Evolutionary conservation across 2,113 vertebrate species (phyloP).

Genomic region (Willisornis vidua): DNA sequence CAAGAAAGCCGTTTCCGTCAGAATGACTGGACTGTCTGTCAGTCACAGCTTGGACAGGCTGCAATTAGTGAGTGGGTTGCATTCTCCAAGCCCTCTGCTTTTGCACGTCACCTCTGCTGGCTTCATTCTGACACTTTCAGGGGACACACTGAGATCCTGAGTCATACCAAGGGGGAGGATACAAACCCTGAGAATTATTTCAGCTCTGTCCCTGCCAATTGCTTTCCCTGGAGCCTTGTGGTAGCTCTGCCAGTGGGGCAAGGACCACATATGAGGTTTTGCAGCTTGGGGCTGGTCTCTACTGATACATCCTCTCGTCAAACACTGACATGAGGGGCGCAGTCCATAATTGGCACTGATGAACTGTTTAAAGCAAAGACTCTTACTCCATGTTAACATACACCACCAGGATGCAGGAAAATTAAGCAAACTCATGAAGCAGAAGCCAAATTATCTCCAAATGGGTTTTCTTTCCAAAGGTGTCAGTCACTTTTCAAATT

Average conservation of each 20-base stretch:
- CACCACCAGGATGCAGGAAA: not conserved
- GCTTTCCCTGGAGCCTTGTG: not conserved
- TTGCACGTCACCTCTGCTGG: not conserved
- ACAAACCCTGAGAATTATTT: not conserved
- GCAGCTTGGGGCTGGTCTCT: not conserved
- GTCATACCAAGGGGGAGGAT: not conserved
- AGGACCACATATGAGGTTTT: fast-evolving
- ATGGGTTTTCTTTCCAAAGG: not conserved
- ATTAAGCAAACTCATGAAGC: not conserved
- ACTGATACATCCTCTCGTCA: fast-evolving
- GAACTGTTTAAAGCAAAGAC: not conserved
- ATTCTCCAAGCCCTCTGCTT: not conserved
- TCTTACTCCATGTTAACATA: not conserved
- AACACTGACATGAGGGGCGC: not conserved
- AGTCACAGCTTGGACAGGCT: not conserved
- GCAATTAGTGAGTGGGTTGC: not conserved
- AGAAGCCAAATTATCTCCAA: not conserved
- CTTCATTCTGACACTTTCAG: not conserved
- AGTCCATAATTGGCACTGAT: not conserved
- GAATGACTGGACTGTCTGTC: not conserved
- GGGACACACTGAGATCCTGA: not conserved
- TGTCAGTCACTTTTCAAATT: constrained; percentile 15
- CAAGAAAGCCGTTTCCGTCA: no score
- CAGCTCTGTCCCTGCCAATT: not conserved
- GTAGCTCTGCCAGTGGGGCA: not conserved